phyloP scores from a whole-genome alignment of 2,113 vertebrate genomes.

The Myrmophylax atrothorax region DNA sequence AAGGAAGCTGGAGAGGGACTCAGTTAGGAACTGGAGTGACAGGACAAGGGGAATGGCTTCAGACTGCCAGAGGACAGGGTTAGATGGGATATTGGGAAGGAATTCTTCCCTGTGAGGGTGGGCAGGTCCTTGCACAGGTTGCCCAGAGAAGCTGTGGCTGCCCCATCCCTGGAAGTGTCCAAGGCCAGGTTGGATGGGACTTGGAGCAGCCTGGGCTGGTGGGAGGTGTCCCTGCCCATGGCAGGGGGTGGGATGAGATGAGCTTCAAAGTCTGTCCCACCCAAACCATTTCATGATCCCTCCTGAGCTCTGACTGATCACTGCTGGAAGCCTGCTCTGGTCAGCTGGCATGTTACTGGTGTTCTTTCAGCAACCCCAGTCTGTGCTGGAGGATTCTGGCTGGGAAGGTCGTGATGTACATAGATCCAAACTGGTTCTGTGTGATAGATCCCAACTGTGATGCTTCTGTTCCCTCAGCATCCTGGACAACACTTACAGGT shows the following conservation, averaged over 20 bases:
- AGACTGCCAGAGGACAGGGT: neutral
- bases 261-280: neutral
- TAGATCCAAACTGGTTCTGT: neutral
- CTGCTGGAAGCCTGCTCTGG: neutral
- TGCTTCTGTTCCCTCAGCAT: neutral
- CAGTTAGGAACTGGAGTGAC: neutral
- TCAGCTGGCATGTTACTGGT: neutral
- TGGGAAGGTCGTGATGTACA: accelerated
- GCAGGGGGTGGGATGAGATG: neutral
- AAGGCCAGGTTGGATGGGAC: neutral
- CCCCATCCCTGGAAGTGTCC: neutral
- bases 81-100: neutral
- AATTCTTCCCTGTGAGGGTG: neutral
- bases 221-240: neutral
- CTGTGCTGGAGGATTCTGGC: neutral
- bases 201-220: neutral
- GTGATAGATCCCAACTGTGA: neutral
- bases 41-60: neutral
- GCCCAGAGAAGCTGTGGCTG: neutral
- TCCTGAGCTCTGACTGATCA: neutral
- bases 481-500: neutral
- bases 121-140: neutral
- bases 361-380: neutral
- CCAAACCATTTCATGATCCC: neutral
- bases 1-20: neutral